Base-by-base conservation (phyloP, 2,113 vertebrate species). In the Acinonyx jubatus region DNA sequence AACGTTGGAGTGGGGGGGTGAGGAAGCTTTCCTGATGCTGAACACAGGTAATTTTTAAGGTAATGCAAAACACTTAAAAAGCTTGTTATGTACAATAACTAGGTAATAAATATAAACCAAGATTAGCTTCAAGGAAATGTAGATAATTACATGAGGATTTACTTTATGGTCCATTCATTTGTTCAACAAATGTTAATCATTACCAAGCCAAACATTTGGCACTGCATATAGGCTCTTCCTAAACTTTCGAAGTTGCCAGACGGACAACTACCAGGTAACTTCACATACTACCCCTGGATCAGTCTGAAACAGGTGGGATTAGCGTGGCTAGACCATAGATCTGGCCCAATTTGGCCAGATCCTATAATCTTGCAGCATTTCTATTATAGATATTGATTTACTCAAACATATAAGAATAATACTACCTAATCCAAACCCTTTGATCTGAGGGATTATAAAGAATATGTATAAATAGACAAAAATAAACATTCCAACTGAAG, bases 161-260 rank as follows among this genome's bases (percentile, higher is more conserved):
- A 74, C 6, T 50, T 92, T 63, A 33, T 50, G 29, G 10, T 41
- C 66, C 31, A 71, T 57, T 80, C n/a, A 81, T 65, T 92, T 91
- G 57, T 48, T 92, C 48, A 94, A 79, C 45, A 96, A 89, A 63
- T 66, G 45, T 84, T 85, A 94, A 78, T 50, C 10, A 86, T 82
- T 52, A 68, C 14, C 8, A 82, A 96, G 11, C 7, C 48, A 65
- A 89, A n/a, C 15, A 68, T 76, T 68, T 78, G 27, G 7, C 36
- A 38, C 15, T 80, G 12, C 55, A 31, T 76, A 45, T 33, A 79
- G 33, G 29, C 25, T 80, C 18, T 80, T 52, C 23, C 33, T 73
- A 89, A 92, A 76, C 4, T 14, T 85, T 41, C 71, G 61, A 85
- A 29, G 8, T 52, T 74, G 9, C 55, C 61, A 74, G 36, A 25